Base-by-base conservation (phyloP, 2,113 vertebrate species). In the Daboia siamensis region DNA sequence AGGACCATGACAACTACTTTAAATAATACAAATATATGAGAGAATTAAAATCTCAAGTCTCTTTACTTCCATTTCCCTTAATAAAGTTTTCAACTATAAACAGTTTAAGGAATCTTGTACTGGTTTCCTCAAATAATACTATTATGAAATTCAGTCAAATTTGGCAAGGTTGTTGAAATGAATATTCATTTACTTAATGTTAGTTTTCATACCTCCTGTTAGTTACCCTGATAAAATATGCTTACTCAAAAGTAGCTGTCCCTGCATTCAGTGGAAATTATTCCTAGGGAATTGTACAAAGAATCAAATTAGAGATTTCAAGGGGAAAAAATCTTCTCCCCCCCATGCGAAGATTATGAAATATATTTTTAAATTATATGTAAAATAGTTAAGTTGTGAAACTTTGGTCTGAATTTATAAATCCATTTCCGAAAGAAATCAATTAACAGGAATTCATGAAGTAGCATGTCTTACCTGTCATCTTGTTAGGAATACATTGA, bases 401-500 rank as follows among this genome's bases (percentile, higher is more conserved):
- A 56, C 15, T 56, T 21, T 56, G 20, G 20, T 56, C 55, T 56
- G 55, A 21, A 20, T 15, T 56, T 56, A 56, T 56, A 56, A 56
- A 56, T 56, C 4, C 17, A 56, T 20, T 56, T 20, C 55, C 4
- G 5, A 20, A 56, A 56, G 20, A 56, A 56, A 56, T 56, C 15
- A 56, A 21, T 55, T 55, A 55, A 55, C 54, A 55, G 54, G 54
- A 55, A 55, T 55, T 55, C 8, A 55, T 56, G 17, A 56, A 20
- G 69, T 20, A 39, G n/a, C n/a, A 39, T 39, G n/a, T 20, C 15
- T 80, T 33, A 33, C 1, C 39, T 24, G 6, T 92, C 93, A 17
- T 90, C 91, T 29, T 55, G 89, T 54, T 93, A 99, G 99, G 95
- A 97, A 48, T 99, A 99, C 91, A 97, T 99, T 15, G 97, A 98